Evolutionary conservation across 2,888 invertebrate genomes (phyloP), one percentile per base, ranked within the genome.

Genomic region (Leptinotarsa peninsularis): DNA sequence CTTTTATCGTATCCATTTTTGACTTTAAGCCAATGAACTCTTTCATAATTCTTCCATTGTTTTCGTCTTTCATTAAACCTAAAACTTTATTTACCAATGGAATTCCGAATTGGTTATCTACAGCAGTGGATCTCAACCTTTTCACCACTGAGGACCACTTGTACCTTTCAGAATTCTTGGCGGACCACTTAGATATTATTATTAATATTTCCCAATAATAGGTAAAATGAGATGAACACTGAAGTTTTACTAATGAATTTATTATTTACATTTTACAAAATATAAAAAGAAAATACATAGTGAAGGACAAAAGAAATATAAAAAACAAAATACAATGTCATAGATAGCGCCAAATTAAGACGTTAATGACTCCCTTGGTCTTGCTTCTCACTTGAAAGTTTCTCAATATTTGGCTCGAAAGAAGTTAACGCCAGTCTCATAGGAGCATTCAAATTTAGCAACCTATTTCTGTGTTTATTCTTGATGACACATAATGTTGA

Each of bases 131-230:
- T 67, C 43, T 67, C 67, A 14, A 67, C 17, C 49, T 67, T 67
- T 67, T 67, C n/a, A 67, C 43, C 67, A 67, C 5, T 43, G 67
- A 67, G 67, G 49, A 67, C 67, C 67, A 67, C 67, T 67, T 67
- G 67, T 67, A 43, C 17, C 67, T n/a, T 67, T 67, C 49, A 67
- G 66, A 66, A 66, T 23, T 23, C 23, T 23, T 23, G 23, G 23
- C 23, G 23, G 23, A 23, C 23, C 23, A 27, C 27, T 27, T 27
- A 27, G 60, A 60, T 60, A 60, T 60, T 60, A 60, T 60, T 60
- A 60, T 60, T 21, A 60, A 23, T 63, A 63, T 63, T 63, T 63
- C 63, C 63, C 63, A 63, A 63, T 63, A 18, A 63, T 63, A 63
- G 63, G 63, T 63, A 18, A 63, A 63, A 63, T 63, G 63, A 63